Base-by-base conservation (phyloP, 2,888 invertebrate species). In the Thymelicus sylvestris region DNA sequence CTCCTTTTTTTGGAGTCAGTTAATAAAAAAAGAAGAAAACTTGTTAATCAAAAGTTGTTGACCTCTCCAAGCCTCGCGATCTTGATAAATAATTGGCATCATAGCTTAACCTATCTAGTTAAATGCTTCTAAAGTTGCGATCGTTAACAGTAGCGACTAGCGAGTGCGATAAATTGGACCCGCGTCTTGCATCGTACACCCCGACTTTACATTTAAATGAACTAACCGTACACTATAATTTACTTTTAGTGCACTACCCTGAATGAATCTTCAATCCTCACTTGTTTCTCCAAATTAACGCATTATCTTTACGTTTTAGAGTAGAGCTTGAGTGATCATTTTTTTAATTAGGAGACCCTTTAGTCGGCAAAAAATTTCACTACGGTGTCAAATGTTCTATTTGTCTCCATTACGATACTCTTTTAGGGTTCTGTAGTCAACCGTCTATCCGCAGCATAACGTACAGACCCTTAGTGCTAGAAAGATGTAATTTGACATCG, bases 131-230 rank as follows among this genome's bases (percentile, higher is more conserved):
- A 64, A 64, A 69, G 69, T 64, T 69, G 39, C 57, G 48, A 69
- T 69, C 64, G 69, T 69, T 69, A 69, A 50, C 69, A 69, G 69
- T 65, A 52, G 64, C 69, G 47, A 57, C n/a, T n/a, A n/a, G n/a
- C n/a, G 59, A 19, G 69, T 50, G 64, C 64, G 59, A 69, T 67
- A 67, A 67, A 67, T 67, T 67, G 67, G 50, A 48, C 6, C 66
- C 59, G 44, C 66, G 63, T 64, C 67, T 67, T 52, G 52, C 67
- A 60, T 74, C 74, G 75, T 72, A 74, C 75, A 67, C 73, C 73
- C 67, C 73, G 75, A 75, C 77, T 79, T 80, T 79, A 80, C 81
- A 80, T 82, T 79, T 79, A 80, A 81, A 81, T 80, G 67, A 68
- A 68, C 62, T n/a, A 52, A 39, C 61, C 67, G 44, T 61, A 57